Base-by-base conservation (phyloP, 2,797 vertebrate species). In the Chelon auratus region DNA sequence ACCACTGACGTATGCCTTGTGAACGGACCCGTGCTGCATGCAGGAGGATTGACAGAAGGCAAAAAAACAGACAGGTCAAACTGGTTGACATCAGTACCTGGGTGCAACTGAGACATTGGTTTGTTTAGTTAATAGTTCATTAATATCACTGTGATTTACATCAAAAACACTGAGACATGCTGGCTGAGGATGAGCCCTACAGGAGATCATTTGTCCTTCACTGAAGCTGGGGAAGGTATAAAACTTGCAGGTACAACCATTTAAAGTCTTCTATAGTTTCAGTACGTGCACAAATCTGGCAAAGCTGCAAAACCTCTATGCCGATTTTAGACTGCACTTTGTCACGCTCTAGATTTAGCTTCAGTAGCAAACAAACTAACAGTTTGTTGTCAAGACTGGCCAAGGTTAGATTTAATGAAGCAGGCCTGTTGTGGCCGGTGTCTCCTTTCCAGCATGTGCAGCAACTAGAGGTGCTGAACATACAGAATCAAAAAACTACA, bases 1-100 rank as follows among this genome's bases (percentile, higher is more conserved):
- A 72, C 36, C 51, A 64, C 0, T n/a, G 15, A 62, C 17, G 40
- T 33, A 45, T 33, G 56, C 47, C 40, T 68, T 56, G 18, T 39
- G 33, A 65, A 53, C 15, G 50, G 8, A 9, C 17, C 36, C 22
- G 11, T 47, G 17, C 10, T 56, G 10, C 10, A 37, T 33, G 12
- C 13, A 40, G 30, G 3, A 43, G n/a, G 52, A 12, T 2, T 3
- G 39, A 40, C 18, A 37, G 14, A 22, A 18, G 53, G n/a, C n/a
- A 18, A 48, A 52, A 56, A 5, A 30, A 33, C 30, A 33, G 13
- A 0, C 43, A 9, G 43, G 2, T 45, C 2, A 9, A 51, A 36
- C 24, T 26, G 24, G 24, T 26, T 26, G 24, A 26, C 30, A 6
- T 33, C 30, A 33, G 30, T 33, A 33, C 2, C 5, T 33, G 30